These are phyloP conservation scores for Poicephalus gulielmi DNA, from an alignment of 2,113 vertebrate species.

Conservation along the genomic window DNA sequence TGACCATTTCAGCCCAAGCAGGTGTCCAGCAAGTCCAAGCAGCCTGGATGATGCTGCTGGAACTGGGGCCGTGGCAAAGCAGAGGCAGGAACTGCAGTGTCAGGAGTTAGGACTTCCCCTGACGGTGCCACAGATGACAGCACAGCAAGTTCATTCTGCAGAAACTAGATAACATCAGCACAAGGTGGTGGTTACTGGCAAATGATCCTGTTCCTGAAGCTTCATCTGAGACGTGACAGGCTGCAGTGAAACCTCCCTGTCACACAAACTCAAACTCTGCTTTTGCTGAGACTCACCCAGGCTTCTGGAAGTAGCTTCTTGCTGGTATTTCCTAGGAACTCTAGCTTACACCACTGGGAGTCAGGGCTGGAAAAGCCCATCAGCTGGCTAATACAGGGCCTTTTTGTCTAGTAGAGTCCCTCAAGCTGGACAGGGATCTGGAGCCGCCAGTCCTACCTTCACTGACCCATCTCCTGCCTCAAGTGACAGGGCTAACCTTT, in stretches of 20 bases:
- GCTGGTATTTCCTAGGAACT: background rate
- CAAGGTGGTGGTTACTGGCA: slow-evolving; percentile 69
- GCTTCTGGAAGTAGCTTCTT: background rate
- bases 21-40: background rate
- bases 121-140: slow-evolving; percentile 22
- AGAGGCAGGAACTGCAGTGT: slow-evolving; percentile 35
- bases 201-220: slow-evolving; percentile 55
- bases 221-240: slow-evolving; percentile 48
- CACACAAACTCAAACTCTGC: background rate
- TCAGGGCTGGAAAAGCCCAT: background rate
- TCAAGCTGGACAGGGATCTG: background rate
- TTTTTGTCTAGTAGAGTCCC: background rate
- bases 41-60: background rate
- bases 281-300: background rate
- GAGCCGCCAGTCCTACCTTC: background rate
- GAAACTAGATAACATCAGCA: slow-evolving; percentile 79
- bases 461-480: background rate
- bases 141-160: slow-evolving; percentile 75
- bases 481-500: background rate
- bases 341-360: rapidly evolving
- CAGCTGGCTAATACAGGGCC: background rate
- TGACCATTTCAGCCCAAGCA: background rate
- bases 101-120: slow-evolving; percentile 76
- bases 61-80: slow-evolving; percentile 16
- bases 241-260: background rate